Conservation (phyloP, 2,113 vertebrate species). For the Muntiacus reevesi region DNA sequence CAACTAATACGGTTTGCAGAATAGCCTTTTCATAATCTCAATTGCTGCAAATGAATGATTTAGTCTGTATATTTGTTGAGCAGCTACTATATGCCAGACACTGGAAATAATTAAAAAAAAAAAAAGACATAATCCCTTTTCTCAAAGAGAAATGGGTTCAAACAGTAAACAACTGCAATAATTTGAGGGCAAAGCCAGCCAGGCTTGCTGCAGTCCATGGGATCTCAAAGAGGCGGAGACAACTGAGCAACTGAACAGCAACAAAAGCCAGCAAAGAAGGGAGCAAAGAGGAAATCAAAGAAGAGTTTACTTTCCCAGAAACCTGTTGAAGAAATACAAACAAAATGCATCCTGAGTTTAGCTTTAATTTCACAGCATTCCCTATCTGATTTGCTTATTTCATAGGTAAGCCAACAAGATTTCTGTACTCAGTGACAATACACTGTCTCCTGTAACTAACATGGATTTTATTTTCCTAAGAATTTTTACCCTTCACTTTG, state of each 20-base stretch:
- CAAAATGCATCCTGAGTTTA: background rate
- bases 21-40: background rate
- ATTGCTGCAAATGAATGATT: background rate
- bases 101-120: background rate
- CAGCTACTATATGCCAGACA: background rate
- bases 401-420: background rate
- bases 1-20: background rate
- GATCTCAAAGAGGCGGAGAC: background rate
- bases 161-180: background rate
- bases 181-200: background rate
- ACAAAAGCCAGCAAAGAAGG: background rate
- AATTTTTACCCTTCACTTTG: background rate
- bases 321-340: background rate
- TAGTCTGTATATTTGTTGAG: background rate
- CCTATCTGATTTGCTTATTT: background rate
- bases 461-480: constrained; percentile 25
- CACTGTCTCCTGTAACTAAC: background rate
- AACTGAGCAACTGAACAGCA: background rate
- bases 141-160: background rate
- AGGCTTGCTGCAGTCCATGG: background rate
- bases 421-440: background rate
- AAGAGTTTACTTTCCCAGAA: background rate
- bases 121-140: background rate
- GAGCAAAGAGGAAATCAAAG: background rate
- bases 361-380: background rate